A percentile compares a stretch with the other conserved stretches of the same genome.
phyloP scores from a whole-genome alignment of 1,140 invertebrate genomes.

The Thalassaphorura encarpata region DNA sequence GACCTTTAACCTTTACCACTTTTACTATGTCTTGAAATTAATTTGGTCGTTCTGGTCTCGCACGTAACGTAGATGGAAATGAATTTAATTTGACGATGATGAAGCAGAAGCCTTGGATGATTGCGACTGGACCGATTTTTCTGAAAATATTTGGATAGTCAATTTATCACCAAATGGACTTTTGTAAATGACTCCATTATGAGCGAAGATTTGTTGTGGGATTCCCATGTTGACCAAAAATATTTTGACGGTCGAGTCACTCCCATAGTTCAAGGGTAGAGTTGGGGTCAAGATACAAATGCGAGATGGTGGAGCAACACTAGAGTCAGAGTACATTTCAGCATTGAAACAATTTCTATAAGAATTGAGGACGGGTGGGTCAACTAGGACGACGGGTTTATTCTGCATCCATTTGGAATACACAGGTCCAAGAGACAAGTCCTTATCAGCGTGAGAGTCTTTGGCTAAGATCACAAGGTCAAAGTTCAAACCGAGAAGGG shows the following conservation, averaged over 20 bases:
- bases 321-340: background rate
- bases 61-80: too few species aligned
- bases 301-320: background rate
- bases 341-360: too few species aligned
- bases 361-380: constrained; percentile 15
- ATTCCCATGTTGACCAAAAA: constrained; percentile 27
- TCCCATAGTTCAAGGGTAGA: constrained; percentile 16
- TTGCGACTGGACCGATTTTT: too few species aligned
- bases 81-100: too few species aligned
- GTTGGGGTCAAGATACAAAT: constrained; percentile 14
- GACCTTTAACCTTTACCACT: too few species aligned
- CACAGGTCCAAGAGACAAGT: background rate
- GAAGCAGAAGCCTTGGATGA: too few species aligned
- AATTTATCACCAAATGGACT: constrained; percentile 29
- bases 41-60: too few species aligned
- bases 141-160: constrained; percentile 20
- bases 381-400: constrained; percentile 12
- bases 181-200: constrained; percentile 14
- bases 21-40: too few species aligned
- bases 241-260: constrained; percentile 10
- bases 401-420: background rate
- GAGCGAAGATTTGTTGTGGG: constrained; percentile 12
- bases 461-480: constrained; percentile 18
- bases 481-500: constrained; percentile 8
- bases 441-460: too few species aligned